Base-by-base conservation (phyloP, 2,888 invertebrate species). In the Achlya flavicornis region DNA sequence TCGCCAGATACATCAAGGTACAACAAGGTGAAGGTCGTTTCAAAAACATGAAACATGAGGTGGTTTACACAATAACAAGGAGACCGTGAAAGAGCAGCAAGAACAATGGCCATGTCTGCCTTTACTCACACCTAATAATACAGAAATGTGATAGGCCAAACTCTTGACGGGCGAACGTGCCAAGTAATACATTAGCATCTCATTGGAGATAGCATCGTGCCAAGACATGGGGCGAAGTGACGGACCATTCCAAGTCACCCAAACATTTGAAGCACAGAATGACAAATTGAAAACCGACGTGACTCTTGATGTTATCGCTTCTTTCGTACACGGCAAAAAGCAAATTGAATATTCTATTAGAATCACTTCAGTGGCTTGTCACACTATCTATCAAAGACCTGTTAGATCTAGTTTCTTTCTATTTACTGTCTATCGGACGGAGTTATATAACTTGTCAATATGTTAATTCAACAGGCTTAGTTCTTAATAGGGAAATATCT, bases 101-200 rank as follows among this genome's bases (percentile, higher is more conserved):
- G 71, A 76, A 84, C 83, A 81, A 84, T 84, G 72, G 78, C 77
- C 69, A 67, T 68, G 72, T 69, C 70, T 48, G 73, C 67, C 74
- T 78, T 82, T 77, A 77, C 76, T 81, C 81, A 78, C 75, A 73
- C 69, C 80, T 85, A 85, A 83, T 83, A 83, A 86, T 86, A 84
- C 78, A 76, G 88, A 85, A 86, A 91, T 88, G 81, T 80, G 88
- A 89, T 88, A 88, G 84, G 80, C 73, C 73, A 67, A 77, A 77
- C 77, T 79, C 72, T 77, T 81, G 77, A 82, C 78, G 76, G 76
- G 69, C 70, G 75, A 75, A 66, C 86, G 85, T 92, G 93, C 93
- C 93, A 92, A 92, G 83, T 88, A 87, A 90, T 89, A 90, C 90
- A 92, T 92, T 92, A 92, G 82, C 89, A 89, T 90, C 87, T 86